These are phyloP conservation scores for Gari tellinella DNA, from an alignment of 2,888 invertebrate species.

Conservation along the genomic window DNA sequence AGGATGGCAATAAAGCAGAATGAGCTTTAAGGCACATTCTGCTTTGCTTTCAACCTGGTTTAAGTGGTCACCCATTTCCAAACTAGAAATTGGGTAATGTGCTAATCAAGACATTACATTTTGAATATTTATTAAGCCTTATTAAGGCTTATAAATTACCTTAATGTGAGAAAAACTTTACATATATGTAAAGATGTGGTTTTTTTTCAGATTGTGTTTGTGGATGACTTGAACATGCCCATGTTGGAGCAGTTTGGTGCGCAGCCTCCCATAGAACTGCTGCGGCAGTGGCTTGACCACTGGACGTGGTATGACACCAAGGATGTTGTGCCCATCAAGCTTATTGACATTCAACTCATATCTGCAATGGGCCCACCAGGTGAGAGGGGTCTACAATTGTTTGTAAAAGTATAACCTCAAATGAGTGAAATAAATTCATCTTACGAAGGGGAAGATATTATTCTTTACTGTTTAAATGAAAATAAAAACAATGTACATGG, in stretches of 20 bases:
- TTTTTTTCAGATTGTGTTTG: conserved; percentile 90
- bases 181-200: neutral
- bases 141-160: neutral
- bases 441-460: too few relatives aligned
- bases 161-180: neutral
- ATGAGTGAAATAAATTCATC: too few relatives aligned
- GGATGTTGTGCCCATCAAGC: conserved; percentile 82
- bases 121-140: neutral
- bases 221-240: conserved; percentile 99
- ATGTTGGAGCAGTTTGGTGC: conserved; percentile 95
- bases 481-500: too few relatives aligned
- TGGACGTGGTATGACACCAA: conserved; percentile 84
- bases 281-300: conserved; percentile 86
- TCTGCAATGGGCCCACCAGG: conserved; percentile 85
- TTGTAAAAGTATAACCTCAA: too few relatives aligned
- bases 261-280: conserved; percentile 96
- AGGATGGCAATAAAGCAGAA: too few relatives aligned
- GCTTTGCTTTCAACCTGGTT: too few relatives aligned
- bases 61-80: too few relatives aligned
- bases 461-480: too few relatives aligned
- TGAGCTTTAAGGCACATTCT: too few relatives aligned
- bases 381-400: conserved; percentile 44
- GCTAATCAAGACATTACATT: neutral
- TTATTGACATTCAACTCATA: conserved; percentile 84
- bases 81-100: too few relatives aligned